Base-by-base conservation (phyloP, 2,113 vertebrate genomes). In the Budorcas taxicolor region DNA sequence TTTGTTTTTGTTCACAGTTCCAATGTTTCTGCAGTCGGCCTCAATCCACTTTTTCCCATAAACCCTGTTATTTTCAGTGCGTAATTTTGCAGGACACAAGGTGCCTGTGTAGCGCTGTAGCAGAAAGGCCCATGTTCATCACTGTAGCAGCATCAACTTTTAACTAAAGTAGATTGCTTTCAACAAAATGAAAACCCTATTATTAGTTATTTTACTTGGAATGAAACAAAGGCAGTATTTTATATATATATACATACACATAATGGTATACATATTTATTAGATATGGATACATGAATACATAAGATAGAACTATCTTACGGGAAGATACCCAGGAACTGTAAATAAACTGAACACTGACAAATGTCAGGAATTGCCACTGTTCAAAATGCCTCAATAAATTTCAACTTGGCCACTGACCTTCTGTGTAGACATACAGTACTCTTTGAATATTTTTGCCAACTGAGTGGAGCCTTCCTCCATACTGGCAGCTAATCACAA, bases 101-200 rank as follows among this genome's bases (percentile, higher is more conserved):
- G 57, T 55, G 7, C 23, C 27, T 3, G 17, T 5, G 33, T 1
- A 14, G 29, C 6, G 1, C 52, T 3, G 43, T 1, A 29, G 71
- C 0, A 8, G 13, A 62, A 53, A 81, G 29, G 31, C 45, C 80
- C 2, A 2, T 43, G 55, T 33, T 86, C 27, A 86, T 52, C 78
- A 52, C 5, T 52, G 45, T 17, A 33, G 33, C 53, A 45, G 31
- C 4, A 64, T 43, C 23, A 1, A 76, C 47, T 92, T 92, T 94
- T 40, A 96, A 92, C 29, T 9, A 80, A 88, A 94, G 60, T 40
- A 62, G 58, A 93, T 19, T 78, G 78, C 71, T 93, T 80, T 60
- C n/a, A 92, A 82, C 47, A 53, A 93, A 95, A 55, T 5, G 57
- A 92, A 89, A 94, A 53, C 64, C 21, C 67, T 94, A 55, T 83